Evolutionary conservation across 2,113 vertebrate species (phyloP), one percentile per base, ranked within the genome.

Genomic region (Okapia johnstoni): DNA sequence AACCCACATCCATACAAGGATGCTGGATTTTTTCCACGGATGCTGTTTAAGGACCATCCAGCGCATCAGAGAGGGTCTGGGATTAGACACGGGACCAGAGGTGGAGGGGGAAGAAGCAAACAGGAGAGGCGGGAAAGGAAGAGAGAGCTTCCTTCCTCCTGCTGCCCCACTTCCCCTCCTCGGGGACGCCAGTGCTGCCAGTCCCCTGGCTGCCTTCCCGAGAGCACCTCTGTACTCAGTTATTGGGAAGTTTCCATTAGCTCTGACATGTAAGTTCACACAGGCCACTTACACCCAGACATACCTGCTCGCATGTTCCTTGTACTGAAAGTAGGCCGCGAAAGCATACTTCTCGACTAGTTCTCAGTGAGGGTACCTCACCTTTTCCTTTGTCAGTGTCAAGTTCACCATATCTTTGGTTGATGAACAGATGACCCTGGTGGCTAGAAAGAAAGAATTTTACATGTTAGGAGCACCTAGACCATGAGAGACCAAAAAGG

Each of bases 1-100:
- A 80, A 30, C 76, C 50, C 21, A 25, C 10, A 30, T 6, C n/a
- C 63, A 85, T 90, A 57, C 36, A 12, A 43, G 57, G 25, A 50
- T 52, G 48, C 8, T 6, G 23, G 30, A 5, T 77, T 40, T 73
- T 73, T 46, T 28, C 3, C 7, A 2, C 0, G 0, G 46, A 14
- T 23, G 17, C 40, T 2, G 3, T 88, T 50, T 81, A 48, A 50
- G 60, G 76, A 48, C 7, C n/a, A 9, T 0, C 46, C 48, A 21
- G 48, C 7, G 8, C 55, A 6, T 19, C 86, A 43, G 10, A 43
- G 77, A 3, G 40, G 90, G 40, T 5, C 8, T 66, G 28, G 87
- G 43, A 43, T 12, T 17, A 26, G 84, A 19, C 17, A 5, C 17
- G 28, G 58, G 60, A 19, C 36, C 15, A 3, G 57, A 33, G 50